These are phyloP conservation scores for Nomada ferruginata DNA, from an alignment of 2,888 invertebrate genomes.

Conservation along the genomic window DNA sequence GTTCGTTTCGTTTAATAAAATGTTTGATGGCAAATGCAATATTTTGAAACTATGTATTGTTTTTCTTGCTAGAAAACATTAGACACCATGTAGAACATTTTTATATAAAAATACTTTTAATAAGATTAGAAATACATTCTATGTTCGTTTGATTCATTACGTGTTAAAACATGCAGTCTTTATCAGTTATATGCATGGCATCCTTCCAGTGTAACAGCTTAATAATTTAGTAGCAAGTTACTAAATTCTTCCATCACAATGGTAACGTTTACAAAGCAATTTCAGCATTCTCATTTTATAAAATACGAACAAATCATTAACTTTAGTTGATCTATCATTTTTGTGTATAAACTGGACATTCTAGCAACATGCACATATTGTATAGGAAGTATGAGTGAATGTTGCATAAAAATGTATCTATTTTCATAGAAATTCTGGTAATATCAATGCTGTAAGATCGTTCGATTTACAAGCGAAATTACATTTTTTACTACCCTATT, in stretches of 20 bases:
- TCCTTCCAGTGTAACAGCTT: constrained; percentile 45
- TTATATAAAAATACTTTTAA: constrained; percentile 49
- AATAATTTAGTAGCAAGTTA: constrained; percentile 35
- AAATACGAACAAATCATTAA: constrained; percentile 14
- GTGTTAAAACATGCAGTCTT: constrained; percentile 31
- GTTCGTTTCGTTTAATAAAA: constrained; percentile 45
- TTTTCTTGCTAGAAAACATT: constrained; percentile 41
- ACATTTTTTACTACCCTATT: constrained; percentile 47
- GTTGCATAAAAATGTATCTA: constrained; percentile 56
- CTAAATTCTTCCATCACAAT: constrained; percentile 56
- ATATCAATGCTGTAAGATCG: constrained; percentile 37
- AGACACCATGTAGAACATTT: constrained; percentile 47
- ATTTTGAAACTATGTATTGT: constrained; percentile 46
- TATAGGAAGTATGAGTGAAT: constrained; percentile 33
- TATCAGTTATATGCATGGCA: constrained; percentile 8
- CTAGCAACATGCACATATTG: constrained; percentile 31
- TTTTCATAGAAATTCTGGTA: constrained; percentile 60
- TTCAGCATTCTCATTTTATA: constrained; percentile 42
- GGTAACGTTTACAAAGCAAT: constrained; percentile 14
- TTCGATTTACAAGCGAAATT: constrained; percentile 32
- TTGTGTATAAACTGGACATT: constrained; percentile 30
- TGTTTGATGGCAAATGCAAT: constrained; percentile 51
- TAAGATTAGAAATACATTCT: constrained; percentile 47
- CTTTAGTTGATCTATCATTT: constrained; percentile 37
- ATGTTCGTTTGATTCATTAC: constrained; percentile 29